Conservation (phyloP, 2,113 vertebrate genomes). For the Cyanoliseus patagonus region DNA sequence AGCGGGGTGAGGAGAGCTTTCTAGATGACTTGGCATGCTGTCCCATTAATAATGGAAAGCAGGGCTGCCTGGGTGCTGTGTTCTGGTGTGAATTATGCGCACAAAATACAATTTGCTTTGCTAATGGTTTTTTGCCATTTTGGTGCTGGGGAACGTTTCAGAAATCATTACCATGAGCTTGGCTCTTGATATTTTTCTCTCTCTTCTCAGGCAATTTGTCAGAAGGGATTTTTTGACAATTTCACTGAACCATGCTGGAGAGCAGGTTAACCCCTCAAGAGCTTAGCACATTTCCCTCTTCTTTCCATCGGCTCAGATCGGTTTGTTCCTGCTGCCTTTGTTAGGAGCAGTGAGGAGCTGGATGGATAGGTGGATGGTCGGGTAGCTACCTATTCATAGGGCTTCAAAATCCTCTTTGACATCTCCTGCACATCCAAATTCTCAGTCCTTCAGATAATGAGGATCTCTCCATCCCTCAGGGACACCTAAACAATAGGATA, state of each 20-base stretch:
- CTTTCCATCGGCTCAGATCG: background rate
- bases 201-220: slow-evolving; percentile 75
- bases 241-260: slow-evolving; percentile 69
- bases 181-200: slow-evolving; percentile 50
- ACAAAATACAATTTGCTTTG: slow-evolving; percentile 70
- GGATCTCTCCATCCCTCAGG: background rate
- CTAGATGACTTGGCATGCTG: background rate
- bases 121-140: slow-evolving; percentile 66
- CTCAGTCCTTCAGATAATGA: background rate
- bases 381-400: background rate
- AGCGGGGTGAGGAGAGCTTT: background rate
- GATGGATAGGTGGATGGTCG: background rate
- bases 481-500: background rate
- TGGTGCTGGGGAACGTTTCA: slow-evolving; percentile 67
- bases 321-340: background rate
- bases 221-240: slow-evolving; percentile 73
- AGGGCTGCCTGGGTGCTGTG: background rate
- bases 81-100: slow-evolving; percentile 69
- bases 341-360: background rate
- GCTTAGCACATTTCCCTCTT: background rate
- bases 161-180: slow-evolving; percentile 64
- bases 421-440: background rate
- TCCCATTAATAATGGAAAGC: background rate
- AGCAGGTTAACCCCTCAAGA: slow-evolving; percentile 66
- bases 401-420: background rate